Conservation (phyloP, 2,797 vertebrate genomes). For the Fratercula arctica region DNA sequence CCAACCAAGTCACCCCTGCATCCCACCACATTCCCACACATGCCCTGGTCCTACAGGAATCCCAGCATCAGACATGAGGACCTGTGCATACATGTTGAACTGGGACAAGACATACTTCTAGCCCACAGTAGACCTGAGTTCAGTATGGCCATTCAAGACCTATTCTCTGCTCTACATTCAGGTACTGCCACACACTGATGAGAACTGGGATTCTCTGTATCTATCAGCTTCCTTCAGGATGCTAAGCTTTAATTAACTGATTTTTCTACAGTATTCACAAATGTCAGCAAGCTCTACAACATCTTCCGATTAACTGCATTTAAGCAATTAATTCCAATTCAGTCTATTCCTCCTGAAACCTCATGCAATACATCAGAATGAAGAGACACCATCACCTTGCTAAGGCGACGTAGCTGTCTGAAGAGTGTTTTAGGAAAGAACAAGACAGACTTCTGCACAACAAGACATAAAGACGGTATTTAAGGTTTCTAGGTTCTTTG, state of each 20-base stretch:
- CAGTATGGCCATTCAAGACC: background rate
- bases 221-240: background rate
- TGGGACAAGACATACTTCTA: background rate
- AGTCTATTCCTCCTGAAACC: background rate
- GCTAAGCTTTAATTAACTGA: background rate
- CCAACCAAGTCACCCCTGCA: background rate
- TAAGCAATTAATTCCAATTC: background rate
- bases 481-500: background rate
- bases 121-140: background rate
- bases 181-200: background rate
- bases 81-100: accelerated
- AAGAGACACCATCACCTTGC: background rate
- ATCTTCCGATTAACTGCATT: background rate
- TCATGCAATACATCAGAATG: background rate
- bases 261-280: background rate
- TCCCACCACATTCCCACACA: background rate
- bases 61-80: background rate
- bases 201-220: background rate
- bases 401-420: background rate
- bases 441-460: background rate
- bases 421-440: background rate
- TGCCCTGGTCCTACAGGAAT: background rate
- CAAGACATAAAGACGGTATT: background rate
- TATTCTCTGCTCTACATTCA: background rate
- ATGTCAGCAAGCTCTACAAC: background rate